Percentiles rank a stretch among this genome's conserved stretches.
Evolutionary conservation across 2,797 vertebrate genomes (phyloP).

Genomic region (Fratercula arctica): DNA sequence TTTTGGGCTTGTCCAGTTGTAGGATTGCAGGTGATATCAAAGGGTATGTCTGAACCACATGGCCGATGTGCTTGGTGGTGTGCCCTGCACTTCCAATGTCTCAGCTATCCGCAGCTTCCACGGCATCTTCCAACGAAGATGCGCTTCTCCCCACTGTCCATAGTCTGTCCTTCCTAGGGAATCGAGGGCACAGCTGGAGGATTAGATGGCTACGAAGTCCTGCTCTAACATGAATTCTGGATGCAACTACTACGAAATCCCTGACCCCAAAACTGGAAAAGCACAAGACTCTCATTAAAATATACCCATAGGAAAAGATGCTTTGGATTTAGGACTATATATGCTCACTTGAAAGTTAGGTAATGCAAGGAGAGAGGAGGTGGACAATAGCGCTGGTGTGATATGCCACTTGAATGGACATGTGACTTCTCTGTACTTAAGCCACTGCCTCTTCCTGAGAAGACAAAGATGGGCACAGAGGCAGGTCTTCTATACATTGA

Average conservation of each 20-base stretch:
- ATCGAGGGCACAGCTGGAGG: neutral
- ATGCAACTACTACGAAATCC: neutral
- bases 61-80: rapidly evolving
- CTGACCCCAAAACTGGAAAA: neutral
- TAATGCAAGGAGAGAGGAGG: neutral
- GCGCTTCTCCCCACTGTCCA: rapidly evolving
- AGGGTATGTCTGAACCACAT: neutral
- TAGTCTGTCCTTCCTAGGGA: neutral
- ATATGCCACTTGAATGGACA: neutral
- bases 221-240: neutral
- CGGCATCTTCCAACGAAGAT: too few species aligned
- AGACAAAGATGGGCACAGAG: neutral
- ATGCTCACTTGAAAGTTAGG: neutral
- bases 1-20: neutral
- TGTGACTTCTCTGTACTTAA: neutral
- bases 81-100: neutral
- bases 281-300: neutral
- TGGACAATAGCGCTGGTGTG: neutral
- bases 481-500: neutral
- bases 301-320: neutral
- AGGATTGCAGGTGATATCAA: neutral
- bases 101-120: too few species aligned
- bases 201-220: neutral
- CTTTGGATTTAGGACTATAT: neutral
- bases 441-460: neutral